Conservation (phyloP, 2,797 vertebrate genomes). For the Aulostomus chinensis region DNA sequence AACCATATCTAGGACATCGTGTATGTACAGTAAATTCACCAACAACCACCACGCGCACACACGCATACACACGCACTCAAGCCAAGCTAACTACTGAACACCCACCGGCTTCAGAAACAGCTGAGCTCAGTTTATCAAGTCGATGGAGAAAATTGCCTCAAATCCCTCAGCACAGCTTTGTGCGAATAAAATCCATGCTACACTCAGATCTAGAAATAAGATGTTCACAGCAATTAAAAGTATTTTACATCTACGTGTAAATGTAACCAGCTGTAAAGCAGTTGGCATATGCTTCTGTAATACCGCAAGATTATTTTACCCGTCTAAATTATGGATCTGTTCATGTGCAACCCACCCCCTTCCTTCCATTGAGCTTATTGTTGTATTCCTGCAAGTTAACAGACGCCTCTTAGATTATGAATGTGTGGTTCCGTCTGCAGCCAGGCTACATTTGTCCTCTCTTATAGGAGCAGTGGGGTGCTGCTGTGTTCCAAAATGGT, state of each 20-base stretch:
- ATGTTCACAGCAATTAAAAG: slow-evolving; percentile 41
- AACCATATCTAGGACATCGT: too few species aligned
- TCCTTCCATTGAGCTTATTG: too few species aligned
- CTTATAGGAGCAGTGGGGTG: too few species aligned
- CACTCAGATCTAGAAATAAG: slow-evolving; percentile 21
- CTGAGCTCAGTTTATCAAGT: slow-evolving; percentile 56
- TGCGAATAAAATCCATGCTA: slow-evolving; percentile 54
- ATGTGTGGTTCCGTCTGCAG: too few species aligned
- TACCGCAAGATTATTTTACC: neutral
- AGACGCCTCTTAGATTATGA: too few species aligned
- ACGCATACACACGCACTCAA: too few species aligned
- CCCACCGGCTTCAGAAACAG: slow-evolving; percentile 30
- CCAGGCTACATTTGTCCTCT: too few species aligned
- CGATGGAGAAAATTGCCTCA: slow-evolving; percentile 51
- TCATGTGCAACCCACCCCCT: slow-evolving; percentile 7
- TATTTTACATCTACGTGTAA: slow-evolving; percentile 35
- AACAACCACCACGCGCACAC: too few species aligned
- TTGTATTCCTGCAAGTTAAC: too few species aligned
- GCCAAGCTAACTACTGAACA: slow-evolving; percentile 26
- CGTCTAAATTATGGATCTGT: slow-evolving; percentile 19
- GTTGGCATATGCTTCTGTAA: slow-evolving; percentile 5
- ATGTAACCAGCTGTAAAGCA: slow-evolving; percentile 15
- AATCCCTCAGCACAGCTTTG: slow-evolving; percentile 46
- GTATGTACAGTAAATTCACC: too few species aligned
- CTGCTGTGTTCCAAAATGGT: too few species aligned